Base-by-base conservation (phyloP, 2,888 invertebrate genomes). In the Lithosia quadra region DNA sequence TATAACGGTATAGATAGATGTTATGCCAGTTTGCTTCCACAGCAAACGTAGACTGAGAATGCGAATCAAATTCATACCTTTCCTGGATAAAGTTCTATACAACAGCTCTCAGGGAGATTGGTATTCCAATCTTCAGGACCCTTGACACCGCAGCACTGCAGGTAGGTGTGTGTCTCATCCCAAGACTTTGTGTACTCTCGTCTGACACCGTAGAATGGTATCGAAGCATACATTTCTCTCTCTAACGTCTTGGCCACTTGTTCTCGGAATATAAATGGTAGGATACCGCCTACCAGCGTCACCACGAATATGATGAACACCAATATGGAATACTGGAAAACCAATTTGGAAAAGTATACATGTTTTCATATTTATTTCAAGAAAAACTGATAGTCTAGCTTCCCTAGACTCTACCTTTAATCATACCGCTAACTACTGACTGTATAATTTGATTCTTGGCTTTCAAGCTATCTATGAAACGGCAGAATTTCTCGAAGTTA, bases 181-280 rank as follows among this genome's bases (percentile, higher is more conserved):
- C 99, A 99, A 0, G 98, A 97, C 69, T 96, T 96, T 1, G 97
- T 97, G 69, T 97, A 96, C 73, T 97, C 96, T 60, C 96, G 95
- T 73, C 96, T 96, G 22, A 95, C 95, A 61, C 97, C 97, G 88
- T 98, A 98, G 75, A 96, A 95, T 10, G 96, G 96, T 82, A 98
- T 96, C 2, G 98, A 96, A 22, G 97, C 96, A 76, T 96, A 95
- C 97, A 98, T 97, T 91, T 97, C 97, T 78, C 97, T 96, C 84
- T 97, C 96, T 90, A 98, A 95, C 0, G 97, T 97, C 59, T 96
- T 96, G 65, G 96, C 92, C 43, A 99, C 97, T 91, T 98, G 97
- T 86, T 97, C 97, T 59, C 98, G 96, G 94, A 98, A 99, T 63
- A 99, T 98, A 89, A 98, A 98, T 66, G 98, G 98, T 68, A 99